Percentiles rank a stretch among this genome's conserved stretches.
phyloP scores from a whole-genome alignment of 2,797 vertebrate species.

The Ceyx erithaca region DNA sequence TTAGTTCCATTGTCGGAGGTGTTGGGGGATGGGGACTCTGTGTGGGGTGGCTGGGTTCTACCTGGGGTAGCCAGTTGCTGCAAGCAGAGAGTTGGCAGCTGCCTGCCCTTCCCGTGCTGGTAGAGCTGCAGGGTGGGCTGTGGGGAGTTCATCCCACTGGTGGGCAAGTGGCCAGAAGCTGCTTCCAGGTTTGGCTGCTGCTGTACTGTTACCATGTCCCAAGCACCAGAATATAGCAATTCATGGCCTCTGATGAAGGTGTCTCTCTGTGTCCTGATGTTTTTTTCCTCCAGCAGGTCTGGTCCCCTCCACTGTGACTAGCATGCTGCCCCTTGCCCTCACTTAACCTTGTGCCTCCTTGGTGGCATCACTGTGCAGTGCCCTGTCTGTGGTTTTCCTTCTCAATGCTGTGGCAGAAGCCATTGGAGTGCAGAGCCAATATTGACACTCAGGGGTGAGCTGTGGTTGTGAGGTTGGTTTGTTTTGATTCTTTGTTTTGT shows the following conservation, averaged over 20 bases:
- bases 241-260: background rate
- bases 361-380: background rate
- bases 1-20: background rate
- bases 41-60: background rate
- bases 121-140: background rate
- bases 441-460: background rate
- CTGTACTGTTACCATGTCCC: rapidly evolving
- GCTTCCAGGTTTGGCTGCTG: background rate
- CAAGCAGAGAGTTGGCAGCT: background rate
- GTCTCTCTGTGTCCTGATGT: rapidly evolving
- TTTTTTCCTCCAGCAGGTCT: background rate
- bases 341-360: background rate
- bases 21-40: background rate
- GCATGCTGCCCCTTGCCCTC: rapidly evolving
- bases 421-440: rapidly evolving
- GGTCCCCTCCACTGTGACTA: rapidly evolving
- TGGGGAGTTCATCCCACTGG: background rate
- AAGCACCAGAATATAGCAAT: rapidly evolving
- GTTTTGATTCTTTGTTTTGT: background rate
- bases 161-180: background rate
- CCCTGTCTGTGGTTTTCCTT: rapidly evolving
- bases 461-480: background rate
- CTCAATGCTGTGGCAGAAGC: background rate
- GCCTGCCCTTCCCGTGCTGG: background rate
- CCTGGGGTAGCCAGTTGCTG: background rate